These are phyloP conservation scores for Ammodramus savannarum DNA, from an alignment of 2,113 vertebrate genomes.

Conservation along the genomic window DNA sequence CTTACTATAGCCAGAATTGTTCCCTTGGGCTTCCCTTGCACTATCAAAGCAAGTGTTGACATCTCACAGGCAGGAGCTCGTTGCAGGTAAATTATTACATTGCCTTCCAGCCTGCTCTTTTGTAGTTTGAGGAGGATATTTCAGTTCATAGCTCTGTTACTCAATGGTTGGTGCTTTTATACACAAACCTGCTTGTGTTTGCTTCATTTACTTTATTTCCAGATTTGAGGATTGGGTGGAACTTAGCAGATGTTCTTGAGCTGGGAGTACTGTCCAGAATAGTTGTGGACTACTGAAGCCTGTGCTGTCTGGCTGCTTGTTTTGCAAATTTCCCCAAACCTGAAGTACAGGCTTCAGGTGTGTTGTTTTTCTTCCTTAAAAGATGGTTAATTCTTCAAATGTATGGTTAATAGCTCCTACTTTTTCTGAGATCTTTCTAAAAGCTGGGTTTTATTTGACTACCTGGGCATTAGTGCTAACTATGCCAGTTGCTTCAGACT, in stretches of 20 bases:
- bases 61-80: not conserved
- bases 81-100: not conserved
- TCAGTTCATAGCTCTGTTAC: not conserved
- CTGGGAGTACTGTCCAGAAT: not conserved
- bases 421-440: not conserved
- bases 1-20: not conserved
- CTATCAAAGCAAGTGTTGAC: not conserved
- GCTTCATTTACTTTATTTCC: not conserved
- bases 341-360: not conserved
- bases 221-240: not conserved
- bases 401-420: not conserved
- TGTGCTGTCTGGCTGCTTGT: not conserved
- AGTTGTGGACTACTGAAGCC: not conserved
- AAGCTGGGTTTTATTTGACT: not conserved
- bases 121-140: not conserved
- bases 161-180: not conserved
- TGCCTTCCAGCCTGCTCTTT: not conserved
- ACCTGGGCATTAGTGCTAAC: not conserved
- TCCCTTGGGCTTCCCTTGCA: not conserved
- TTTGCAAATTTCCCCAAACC: not conserved
- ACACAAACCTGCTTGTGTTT: not conserved
- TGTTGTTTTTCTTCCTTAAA: not conserved
- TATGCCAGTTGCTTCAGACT: not conserved
- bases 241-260: not conserved
- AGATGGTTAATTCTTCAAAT: not conserved